These are phyloP conservation scores for Phaetusa simplex DNA, from an alignment of 2,113 vertebrate species.

Conservation along the genomic window DNA sequence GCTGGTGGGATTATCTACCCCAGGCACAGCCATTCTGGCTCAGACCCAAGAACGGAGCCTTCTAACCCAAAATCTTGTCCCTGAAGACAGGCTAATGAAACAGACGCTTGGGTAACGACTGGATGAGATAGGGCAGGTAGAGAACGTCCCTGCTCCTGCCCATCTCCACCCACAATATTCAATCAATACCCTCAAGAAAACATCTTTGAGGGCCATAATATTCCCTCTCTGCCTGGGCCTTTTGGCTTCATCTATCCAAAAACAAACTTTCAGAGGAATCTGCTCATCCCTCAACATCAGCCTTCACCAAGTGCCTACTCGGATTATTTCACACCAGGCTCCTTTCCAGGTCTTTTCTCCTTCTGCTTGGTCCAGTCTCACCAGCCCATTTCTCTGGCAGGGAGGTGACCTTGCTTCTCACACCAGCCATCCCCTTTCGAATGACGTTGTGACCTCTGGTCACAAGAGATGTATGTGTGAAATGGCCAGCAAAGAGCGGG, in stretches of 20 bases:
- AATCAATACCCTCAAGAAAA: background rate
- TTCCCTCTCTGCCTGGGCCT: background rate
- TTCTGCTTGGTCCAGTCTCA: background rate
- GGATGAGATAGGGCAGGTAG: background rate
- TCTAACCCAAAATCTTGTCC: background rate
- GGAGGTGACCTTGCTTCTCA: background rate
- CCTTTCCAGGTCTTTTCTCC: too few relatives aligned
- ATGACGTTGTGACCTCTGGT: background rate
- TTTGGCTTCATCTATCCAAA: background rate
- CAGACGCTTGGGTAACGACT: background rate
- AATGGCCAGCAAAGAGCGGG: background rate
- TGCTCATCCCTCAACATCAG: background rate
- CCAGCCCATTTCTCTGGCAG: background rate
- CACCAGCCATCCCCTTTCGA: background rate
- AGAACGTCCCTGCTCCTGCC: background rate
- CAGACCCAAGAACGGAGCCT: background rate
- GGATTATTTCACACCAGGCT: background rate
- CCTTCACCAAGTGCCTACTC: background rate
- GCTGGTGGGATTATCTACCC: background rate
- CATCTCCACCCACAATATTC: background rate
- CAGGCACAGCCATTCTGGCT: background rate
- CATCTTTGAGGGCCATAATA: background rate
- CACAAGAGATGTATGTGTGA: background rate
- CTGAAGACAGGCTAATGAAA: background rate
- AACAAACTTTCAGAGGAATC: background rate